A percentile compares a stretch with the other conserved stretches of the same genome.
Evolutionary conservation across 64 coral and sea anemone species (phyloP).

Genomic region (Montipora foliosa): DNA sequence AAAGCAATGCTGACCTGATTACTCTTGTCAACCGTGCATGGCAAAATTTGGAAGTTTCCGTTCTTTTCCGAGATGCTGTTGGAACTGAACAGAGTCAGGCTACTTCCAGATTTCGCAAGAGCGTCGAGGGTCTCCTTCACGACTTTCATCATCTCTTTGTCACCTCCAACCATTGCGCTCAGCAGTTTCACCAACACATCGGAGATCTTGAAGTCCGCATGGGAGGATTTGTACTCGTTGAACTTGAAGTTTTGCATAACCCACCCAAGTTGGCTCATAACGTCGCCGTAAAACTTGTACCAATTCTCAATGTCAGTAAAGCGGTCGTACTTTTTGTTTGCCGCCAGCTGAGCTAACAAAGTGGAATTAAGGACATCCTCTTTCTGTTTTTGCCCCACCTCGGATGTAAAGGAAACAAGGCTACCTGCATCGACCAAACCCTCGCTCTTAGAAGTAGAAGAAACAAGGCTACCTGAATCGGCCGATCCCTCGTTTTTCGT

Average conservation of each 20-base stretch:
- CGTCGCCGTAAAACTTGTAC: conserved; percentile 36
- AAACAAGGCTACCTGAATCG: no score
- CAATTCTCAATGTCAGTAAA: conserved; percentile 2
- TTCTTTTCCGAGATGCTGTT: background rate
- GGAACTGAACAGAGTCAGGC: background rate
- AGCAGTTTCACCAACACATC: background rate
- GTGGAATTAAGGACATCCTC: conserved; percentile 48
- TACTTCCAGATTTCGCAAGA: background rate
- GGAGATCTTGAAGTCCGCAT: conserved; percentile 27
- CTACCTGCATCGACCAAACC: conserved; percentile 7
- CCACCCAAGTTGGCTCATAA: conserved; percentile 26
- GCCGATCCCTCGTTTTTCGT: background rate
- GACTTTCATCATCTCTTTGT: conserved; percentile 3
- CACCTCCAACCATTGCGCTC: background rate
- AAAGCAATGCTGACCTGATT: conserved; percentile 19
- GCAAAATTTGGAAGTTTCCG: conserved; percentile 22
- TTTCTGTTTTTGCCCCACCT: conserved; percentile 8
- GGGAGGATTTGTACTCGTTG: background rate
- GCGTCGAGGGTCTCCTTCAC: background rate
- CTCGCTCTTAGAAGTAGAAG: background rate
- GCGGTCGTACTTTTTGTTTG: conserved; percentile 38
- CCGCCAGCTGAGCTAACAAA: conserved; percentile 33
- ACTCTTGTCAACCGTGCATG: conserved; percentile 31
- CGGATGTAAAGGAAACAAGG: conserved; percentile 17
- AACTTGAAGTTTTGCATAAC: conserved; percentile 13